Evolutionary conservation across 2,888 invertebrate genomes (phyloP).

Genomic region (Mystacides longicornis): DNA sequence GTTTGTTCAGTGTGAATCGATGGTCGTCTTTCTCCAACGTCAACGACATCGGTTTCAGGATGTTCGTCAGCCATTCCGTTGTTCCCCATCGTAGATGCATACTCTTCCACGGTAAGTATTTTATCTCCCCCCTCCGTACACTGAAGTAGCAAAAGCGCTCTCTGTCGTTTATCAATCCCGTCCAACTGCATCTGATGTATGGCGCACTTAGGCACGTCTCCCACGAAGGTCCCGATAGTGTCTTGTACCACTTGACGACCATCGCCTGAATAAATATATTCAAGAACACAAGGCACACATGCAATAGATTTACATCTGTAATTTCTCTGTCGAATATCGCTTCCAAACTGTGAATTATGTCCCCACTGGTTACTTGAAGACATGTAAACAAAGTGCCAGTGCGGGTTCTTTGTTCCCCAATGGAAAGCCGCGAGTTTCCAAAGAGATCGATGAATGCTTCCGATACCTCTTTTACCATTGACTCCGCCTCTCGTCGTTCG

Average conservation of each 20-base stretch:
- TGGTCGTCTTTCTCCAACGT: no score
- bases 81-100: no score
- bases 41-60: no score
- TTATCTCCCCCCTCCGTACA: no score
- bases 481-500: background rate
- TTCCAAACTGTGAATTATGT: background rate
- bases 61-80: no score
- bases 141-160: background rate
- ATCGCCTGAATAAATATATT: background rate
- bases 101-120: no score
- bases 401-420: constrained; percentile 14
- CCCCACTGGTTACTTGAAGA: background rate
- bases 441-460: constrained; percentile 2
- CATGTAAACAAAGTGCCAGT: constrained; percentile 15
- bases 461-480: background rate
- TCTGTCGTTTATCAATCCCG: background rate
- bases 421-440: constrained; percentile 11
- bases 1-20: background rate
- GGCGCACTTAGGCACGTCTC: background rate
- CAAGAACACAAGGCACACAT: background rate
- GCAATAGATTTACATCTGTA: background rate
- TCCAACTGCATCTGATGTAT: background rate
- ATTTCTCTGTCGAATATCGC: background rate
- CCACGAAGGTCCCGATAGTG: background rate
- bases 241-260: background rate